phyloP scores from a whole-genome alignment of 2,113 vertebrate genomes.

The Pantherophis guttatus region DNA sequence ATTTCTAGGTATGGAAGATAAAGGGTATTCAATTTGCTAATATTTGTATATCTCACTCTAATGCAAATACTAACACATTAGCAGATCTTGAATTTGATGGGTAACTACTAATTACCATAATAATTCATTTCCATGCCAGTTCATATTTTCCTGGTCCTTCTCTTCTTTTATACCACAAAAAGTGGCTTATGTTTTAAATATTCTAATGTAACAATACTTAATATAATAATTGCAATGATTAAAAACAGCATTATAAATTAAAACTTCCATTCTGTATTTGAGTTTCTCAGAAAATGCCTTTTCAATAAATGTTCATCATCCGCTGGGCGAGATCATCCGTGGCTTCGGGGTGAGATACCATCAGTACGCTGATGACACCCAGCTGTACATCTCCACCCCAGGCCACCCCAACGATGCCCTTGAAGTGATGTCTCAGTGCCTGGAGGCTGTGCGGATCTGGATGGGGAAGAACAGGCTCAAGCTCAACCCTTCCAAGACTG shows the following conservation, averaged over 20 bases:
- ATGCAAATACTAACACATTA: constrained; percentile 34
- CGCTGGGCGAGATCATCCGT: too few species aligned
- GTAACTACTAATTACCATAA: not conserved
- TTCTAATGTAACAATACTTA: not conserved
- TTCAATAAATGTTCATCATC: not conserved
- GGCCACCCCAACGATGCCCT: too few species aligned
- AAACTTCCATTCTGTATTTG: constrained; percentile 28
- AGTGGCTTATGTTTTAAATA: not conserved
- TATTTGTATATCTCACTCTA: constrained; percentile 22
- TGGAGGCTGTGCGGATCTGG: too few species aligned
- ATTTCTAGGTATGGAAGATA: constrained; percentile 23
- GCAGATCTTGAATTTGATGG: constrained; percentile 12
- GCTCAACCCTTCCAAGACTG: too few species aligned
- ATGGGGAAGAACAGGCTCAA: too few species aligned
- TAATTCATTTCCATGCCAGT: constrained; percentile 1
- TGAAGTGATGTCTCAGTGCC: too few species aligned
- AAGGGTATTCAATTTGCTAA: constrained; percentile 1
- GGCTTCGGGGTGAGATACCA: too few species aligned
- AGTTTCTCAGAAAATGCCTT: not conserved
- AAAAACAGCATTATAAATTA: not conserved
- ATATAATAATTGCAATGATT: not conserved
- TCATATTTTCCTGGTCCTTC: not conserved
- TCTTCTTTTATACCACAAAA: not conserved
- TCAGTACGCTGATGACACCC: too few species aligned
- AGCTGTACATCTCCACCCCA: too few species aligned